Percentiles rank a stretch among this genome's conserved stretches.
Evolutionary conservation across 2,888 invertebrate genomes (phyloP).

Genomic region (Deroplatys truncata): DNA sequence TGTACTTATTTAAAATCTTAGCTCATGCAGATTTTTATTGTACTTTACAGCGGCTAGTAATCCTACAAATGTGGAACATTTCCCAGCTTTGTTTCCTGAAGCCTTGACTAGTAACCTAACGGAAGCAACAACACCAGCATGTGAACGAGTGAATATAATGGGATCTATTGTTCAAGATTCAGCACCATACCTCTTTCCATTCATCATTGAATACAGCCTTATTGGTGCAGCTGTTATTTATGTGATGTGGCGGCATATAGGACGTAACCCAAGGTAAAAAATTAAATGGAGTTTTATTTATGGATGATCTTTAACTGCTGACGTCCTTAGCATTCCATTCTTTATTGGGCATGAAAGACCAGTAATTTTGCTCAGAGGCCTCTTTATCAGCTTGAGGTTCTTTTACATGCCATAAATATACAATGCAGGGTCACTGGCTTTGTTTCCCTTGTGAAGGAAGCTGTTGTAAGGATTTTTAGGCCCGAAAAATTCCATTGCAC

Average conservation of each 20-base stretch:
- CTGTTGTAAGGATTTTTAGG: no score
- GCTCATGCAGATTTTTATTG: neutral
- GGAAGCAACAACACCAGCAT: slow-evolving; percentile 39
- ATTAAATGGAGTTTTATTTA: no score
- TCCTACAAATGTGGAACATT: neutral
- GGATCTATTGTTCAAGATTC: slow-evolving; percentile 89
- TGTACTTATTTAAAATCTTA: no score
- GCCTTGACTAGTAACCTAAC: slow-evolving; percentile 20
- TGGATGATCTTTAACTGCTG: no score
- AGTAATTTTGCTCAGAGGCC: no score
- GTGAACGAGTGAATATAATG: slow-evolving; percentile 85
- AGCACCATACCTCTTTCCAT: slow-evolving; percentile 92
- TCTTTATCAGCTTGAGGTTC: no score
- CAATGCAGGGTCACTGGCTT: no score
- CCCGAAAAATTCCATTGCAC: no score
- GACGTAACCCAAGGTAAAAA: slow-evolving; percentile 77
- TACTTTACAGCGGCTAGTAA: neutral
- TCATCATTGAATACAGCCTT: slow-evolving; percentile 92
- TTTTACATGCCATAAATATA: no score
- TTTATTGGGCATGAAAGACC: no score
- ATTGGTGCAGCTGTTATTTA: slow-evolving; percentile 94
- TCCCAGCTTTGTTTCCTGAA: slow-evolving; percentile 14
- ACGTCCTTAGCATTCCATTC: no score
- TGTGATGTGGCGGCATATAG: slow-evolving; percentile 95
- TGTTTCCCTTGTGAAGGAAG: no score